These are phyloP conservation scores for Rattus norvegicus DNA, from an alignment of 2,113 vertebrate genomes.

Conservation along the genomic window GRCr8 NC_086034.1:3845001-3845500, in stretches of 20 bases:
- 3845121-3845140: background rate
- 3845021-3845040: background rate
- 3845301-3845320: background rate
- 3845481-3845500: too few species aligned
- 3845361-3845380: background rate
- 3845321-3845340: background rate
- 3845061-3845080: background rate
- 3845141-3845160: too few species aligned
- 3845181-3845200: too few species aligned
- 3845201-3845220: too few species aligned
- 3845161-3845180: too few species aligned
- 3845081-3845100: background rate
- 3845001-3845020: background rate
- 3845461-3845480: too few species aligned
- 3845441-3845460: too few species aligned
- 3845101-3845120: background rate
- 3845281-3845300: background rate
- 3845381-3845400: background rate
- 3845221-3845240: too few species aligned
- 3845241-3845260: too few species aligned
- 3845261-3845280: too few species aligned
- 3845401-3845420: background rate
- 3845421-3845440: too few species aligned
- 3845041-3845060: background rate
- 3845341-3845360: background rate